Base-by-base conservation (phyloP, 1,140 invertebrate genomes). In the Papilio dardanus region DNA sequence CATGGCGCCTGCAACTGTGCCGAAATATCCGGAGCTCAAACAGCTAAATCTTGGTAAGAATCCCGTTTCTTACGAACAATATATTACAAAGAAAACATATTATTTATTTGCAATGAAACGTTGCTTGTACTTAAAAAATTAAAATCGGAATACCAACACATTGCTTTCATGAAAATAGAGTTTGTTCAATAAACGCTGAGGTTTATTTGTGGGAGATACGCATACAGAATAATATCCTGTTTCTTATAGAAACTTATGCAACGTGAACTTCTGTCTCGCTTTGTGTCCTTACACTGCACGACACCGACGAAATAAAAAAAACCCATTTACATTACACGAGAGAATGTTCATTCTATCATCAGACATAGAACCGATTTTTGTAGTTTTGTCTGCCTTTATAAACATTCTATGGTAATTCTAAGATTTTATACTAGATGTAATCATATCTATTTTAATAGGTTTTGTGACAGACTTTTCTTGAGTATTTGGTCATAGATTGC, bases 171-270 rank as follows among this genome's bases (percentile, higher is more conserved):
- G 24, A 62, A 62, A 62, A 62, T 30, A 4, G 54, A 28, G 54
- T 62, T 62, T 62, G 54, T 62, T 62, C 54, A 30, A 62, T 62
- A 62, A 62, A 14, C 54, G 54, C 54, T 28, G 54, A 62, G 54
- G 21, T 62, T 62, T 62, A 62, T 62, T 62, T 62, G 54, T 24
- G 24, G 54, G 4, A 28, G 21, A 24, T 62, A 62, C 54, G 54
- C 24, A 62, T 62, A 30, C 10, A 62, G 54, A 28, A 62, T 58
- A 58, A 58, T 62, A 62, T 62, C 54, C 21, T 28, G 12, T 62
- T 62, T 62, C 54, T 62, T 62, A 62, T 62, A 3, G 19, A 62
- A n/a, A 24, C 54, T 62, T 62, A 62, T 62, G 54, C 54, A 62
- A 62, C 54, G 21, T 30, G 54, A 62, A 62, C 21, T 24, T 46